Evolutionary conservation across 2,888 invertebrate species (phyloP), one percentile per base, ranked within the genome.

Genomic region (Smittia sp.): DNA sequence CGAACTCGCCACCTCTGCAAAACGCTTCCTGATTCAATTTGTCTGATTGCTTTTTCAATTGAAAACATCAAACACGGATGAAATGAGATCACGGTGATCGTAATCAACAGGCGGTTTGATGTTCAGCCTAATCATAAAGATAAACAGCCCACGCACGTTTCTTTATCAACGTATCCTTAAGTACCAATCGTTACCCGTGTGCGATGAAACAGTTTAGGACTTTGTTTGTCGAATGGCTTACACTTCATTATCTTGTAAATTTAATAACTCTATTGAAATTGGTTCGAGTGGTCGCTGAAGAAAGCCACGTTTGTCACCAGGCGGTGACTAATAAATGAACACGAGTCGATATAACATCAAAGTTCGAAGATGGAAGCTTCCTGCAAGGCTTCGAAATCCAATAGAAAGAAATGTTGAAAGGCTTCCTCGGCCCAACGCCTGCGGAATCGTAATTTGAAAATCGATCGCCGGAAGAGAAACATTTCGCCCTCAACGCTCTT

Each of bases 91-190:
- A n/a, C n/a, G 32, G 27, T 65, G 65, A 65, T 65, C 25, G 65
- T 24, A 65, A 65, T 65, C 65, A 65, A 32, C 32, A 32, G 32
- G 65, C 6, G 25, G 24, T 68, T 54, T 70, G 69, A 70, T 70
- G 27, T 70, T 7, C 54, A 18, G n/a, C 54, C 1, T 72, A 72
- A 72, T 72, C 52, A 72, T 24, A 72, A 72, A 72, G 62, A 72
- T 72, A 32, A 72, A 72, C 62, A 72, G 54, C 58, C 24, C 18
- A 69, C 54, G 72, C 72, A 72, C 72, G 58, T 72, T 54, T 6
- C 46, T 24, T 41, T 15, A 70, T 70, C 22, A 69, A 15, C 22
- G 46, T 46, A 38, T 38, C n/a, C n/a, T n/a, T n/a, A n/a, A n/a
- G n/a, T n/a, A n/a, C n/a, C n/a, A 38, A 38, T 15, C 13, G 38